Evolutionary conservation across 1,140 invertebrate genomes (phyloP), one percentile per base, ranked within the genome.

Genomic region (Asobara japonica): DNA sequence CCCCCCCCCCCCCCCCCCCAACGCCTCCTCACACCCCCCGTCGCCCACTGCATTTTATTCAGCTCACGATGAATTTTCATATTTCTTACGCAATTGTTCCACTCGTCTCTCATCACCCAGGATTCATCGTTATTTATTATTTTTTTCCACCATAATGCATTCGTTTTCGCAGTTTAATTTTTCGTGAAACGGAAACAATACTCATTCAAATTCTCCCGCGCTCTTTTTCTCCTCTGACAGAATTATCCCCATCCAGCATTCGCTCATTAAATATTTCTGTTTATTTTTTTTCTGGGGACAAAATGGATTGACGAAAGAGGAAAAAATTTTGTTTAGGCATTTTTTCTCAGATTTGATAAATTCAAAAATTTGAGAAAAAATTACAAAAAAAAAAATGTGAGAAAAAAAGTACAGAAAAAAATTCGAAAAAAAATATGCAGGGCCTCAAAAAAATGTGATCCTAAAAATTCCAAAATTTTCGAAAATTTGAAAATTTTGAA

Each of bases 71-170:
- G 51, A 56, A 56, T 56, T 56, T 56, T 56, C 51, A 56, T 56
- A 56, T 56, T 56, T 56, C 51, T 56, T 27, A 56, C 22, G 51
- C 51, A 56, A 56, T 56, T 56, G 51, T 56, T 56, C 22, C 51
- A 27, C 51, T 18, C n/a, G n/a, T n/a, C 51, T 56, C 51, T 56
- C 51, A 56, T 56, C 51, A 56, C 10, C 20, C 51, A 56, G 20
- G 18, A 56, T 56, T 56, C 25, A 13, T 16, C 41, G 1, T 45
- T 45, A 45, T 45, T 45, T 45, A 45, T 45, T n/a, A 45, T 45
- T 45, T 45, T 45, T 45, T 45, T n/a, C n/a, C n/a, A n/a, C n/a
- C 5, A 45, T 16, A 16, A 16, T 56, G 13, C 51, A 27, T 56
- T 56, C 22, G 22, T 56, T 56, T 56, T 25, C 18, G 25, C 25